These are phyloP conservation scores for Lordiphosa fenestrarum DNA, from an alignment of 2,888 invertebrate genomes.

Conservation along the genomic window DNA sequence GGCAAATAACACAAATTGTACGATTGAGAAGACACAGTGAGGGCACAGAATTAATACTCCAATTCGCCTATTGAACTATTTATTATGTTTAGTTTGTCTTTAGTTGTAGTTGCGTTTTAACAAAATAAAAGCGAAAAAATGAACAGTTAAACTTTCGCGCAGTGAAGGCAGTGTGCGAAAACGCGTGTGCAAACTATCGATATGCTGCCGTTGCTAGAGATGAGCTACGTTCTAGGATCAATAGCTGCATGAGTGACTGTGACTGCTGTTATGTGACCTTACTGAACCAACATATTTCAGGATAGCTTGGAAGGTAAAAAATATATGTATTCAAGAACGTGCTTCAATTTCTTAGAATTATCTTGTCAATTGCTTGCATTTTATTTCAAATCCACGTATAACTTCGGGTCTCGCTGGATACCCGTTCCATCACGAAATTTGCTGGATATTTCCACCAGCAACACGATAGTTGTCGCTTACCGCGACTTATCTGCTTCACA, in stretches of 20 bases:
- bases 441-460: too few species aligned
- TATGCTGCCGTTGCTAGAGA: background rate
- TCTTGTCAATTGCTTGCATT: too few species aligned
- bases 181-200: conserved; percentile 1
- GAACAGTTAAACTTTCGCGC: background rate
- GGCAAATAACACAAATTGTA: conserved; percentile 19
- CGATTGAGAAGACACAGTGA: conserved; percentile 57
- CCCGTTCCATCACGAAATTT: too few species aligned
- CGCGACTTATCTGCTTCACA: background rate
- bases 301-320: too few species aligned
- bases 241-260: too few species aligned
- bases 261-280: background rate
- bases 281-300: background rate
- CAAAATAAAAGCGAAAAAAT: conserved; percentile 15
- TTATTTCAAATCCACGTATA: too few species aligned
- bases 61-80: conserved; percentile 22
- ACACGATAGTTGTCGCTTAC: background rate
- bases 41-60: conserved; percentile 10
- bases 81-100: conserved; percentile 24
- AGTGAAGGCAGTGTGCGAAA: background rate
- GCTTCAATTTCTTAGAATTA: too few species aligned
- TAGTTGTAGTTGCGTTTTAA: conserved; percentile 19
- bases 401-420: too few species aligned
- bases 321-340: too few species aligned
- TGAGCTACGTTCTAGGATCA: background rate